Evolutionary conservation across 1,140 invertebrate genomes (phyloP), one percentile per base, ranked within the genome.

Genomic region (Cyrtorhinus lividipennis): DNA sequence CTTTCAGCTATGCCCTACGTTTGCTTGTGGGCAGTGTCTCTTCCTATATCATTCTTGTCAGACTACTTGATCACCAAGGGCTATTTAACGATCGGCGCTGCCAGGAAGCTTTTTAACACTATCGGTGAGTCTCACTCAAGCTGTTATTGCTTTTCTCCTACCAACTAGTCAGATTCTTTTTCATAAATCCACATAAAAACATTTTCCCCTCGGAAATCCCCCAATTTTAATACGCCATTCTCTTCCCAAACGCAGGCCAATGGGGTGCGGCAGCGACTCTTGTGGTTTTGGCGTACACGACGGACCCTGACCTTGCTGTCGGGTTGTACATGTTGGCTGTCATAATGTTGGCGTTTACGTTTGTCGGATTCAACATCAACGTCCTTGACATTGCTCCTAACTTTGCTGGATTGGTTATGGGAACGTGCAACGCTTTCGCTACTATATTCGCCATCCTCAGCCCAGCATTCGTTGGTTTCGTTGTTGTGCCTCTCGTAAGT

Each of bases 1-100:
- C 72, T 82, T 38, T 83, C 88, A 22, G 85, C 90, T 0, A 69
- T 92, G 2, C 92, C 92, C 0, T 95, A 93, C 69, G 69, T 86
- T 1, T 78, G 76, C 0, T 83, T 85, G 73, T 87, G 83, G 78
- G 62, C 87, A 0, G 69, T 86, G 56, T 82, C 83, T 48, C 81
- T 88, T 45, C 75, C 82, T 1, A 75, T 83, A 8, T 81, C 85
- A 13, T 80, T 77, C 66, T 48, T 81, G 0, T 77, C 83, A 0
- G 86, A 88, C 69, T 77, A 72, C 18, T 70, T 84, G 0, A 45
- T 63, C 22, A 38, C 26, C 30, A 63, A 59, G 38, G 30, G 46
- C 3, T 24, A 59, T 12, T 26, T 45, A 10, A 38, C 56, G 24
- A 57, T 59, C n/a, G 30, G 26, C 20, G 1, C 24, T 10, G 56